phyloP scores from a whole-genome alignment of 2,888 invertebrate genomes.

The Yponomeuta malinellus region DNA sequence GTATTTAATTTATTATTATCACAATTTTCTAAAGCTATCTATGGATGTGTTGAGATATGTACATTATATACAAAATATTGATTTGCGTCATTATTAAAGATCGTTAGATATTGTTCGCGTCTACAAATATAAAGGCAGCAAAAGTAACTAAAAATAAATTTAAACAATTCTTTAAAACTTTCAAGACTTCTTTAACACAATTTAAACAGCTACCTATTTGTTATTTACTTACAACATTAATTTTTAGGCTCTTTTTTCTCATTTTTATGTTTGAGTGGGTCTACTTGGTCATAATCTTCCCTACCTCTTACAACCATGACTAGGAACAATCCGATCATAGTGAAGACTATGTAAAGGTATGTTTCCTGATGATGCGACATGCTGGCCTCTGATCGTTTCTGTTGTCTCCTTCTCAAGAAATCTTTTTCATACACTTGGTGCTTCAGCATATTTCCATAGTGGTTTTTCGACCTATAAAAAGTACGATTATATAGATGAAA shows the following conservation, averaged over 20 bases:
- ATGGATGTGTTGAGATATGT: background rate
- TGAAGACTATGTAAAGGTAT: conserved; percentile 37
- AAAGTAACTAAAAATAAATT: too few relatives aligned
- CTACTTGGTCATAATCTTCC: conserved; percentile 38
- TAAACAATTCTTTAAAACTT: too few relatives aligned
- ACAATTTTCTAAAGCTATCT: background rate
- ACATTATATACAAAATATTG: conserved; percentile 4
- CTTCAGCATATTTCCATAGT: conserved; percentile 63
- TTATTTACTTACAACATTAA: background rate
- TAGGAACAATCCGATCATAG: conserved; percentile 35
- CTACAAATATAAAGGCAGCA: background rate
- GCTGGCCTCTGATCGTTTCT: conserved; percentile 26
- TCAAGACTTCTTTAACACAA: too few relatives aligned
- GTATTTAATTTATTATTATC: conserved; percentile 7
- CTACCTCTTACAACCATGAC: conserved; percentile 38
- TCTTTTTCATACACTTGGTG: conserved; percentile 44
- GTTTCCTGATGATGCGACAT: conserved; percentile 39
- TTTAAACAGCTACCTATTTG: background rate
- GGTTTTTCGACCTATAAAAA: conserved; percentile 62
- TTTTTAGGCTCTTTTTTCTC: background rate
- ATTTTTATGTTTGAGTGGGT: conserved; percentile 18
- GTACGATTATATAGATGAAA: too few relatives aligned
- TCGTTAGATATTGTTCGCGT: background rate
- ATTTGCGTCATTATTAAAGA: background rate
- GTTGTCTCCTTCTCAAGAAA: conserved; percentile 29